phyloP scores from a whole-genome alignment of 2,113 vertebrate species.

The Gasterosteus nipponicus region DNA sequence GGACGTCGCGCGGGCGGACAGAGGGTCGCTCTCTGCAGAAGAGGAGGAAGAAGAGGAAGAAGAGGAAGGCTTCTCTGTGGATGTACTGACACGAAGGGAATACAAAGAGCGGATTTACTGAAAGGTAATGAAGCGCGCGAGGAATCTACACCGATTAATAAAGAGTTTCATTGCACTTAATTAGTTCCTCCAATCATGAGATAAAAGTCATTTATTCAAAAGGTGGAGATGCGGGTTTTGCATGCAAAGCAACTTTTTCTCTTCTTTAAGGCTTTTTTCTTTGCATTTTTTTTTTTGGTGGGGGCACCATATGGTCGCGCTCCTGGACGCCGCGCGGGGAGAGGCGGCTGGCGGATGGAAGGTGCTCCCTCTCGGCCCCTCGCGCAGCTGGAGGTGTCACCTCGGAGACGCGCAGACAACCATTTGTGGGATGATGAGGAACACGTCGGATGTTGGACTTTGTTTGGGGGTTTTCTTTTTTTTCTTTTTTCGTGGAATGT shows the following conservation, averaged over 20 bases:
- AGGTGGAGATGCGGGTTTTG: too few relatives aligned
- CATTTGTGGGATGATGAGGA: constrained; percentile 84
- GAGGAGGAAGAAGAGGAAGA: constrained; percentile 33
- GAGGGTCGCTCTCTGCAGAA: constrained; percentile 75
- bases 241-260: constrained; percentile 5
- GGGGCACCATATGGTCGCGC: constrained; percentile 64
- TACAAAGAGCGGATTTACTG: constrained; percentile 69
- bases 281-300: too few relatives aligned
- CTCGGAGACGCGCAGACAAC: constrained; percentile 59
- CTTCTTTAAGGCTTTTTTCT: neutral
- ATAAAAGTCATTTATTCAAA: neutral
- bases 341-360: constrained; percentile 67
- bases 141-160: neutral
- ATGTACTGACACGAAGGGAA: constrained; percentile 76
- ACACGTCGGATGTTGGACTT: constrained; percentile 84
- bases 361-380: constrained; percentile 62
- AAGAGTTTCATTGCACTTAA: constrained; percentile 27
- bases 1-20: constrained; percentile 79
- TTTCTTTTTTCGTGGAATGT: constrained; percentile 76
- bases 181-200: constrained; percentile 22
- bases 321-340: constrained; percentile 53
- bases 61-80: constrained; percentile 62
- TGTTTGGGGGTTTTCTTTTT: constrained; percentile 35
- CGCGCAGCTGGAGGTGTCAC: constrained; percentile 82
- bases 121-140: constrained; percentile 66